Conservation (phyloP, 2,797 vertebrate species). For the Argentina silus region DNA sequence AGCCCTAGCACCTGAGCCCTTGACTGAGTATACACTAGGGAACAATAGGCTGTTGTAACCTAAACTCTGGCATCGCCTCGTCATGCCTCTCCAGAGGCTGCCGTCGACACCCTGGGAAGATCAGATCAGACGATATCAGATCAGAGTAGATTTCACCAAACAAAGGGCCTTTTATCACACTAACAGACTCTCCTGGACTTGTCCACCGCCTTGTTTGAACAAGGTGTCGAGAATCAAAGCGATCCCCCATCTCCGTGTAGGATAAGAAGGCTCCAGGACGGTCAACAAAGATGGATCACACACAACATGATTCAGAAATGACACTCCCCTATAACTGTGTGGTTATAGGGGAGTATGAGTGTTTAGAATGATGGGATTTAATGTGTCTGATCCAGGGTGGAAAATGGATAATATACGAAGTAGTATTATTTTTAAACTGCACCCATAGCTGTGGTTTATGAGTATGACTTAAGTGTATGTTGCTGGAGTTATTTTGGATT, state of each 20-base stretch:
- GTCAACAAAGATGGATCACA: conserved; percentile 42
- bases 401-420: background rate
- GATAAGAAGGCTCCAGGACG: conserved; percentile 41
- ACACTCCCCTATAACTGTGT: background rate
- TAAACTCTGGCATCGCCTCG: conserved; percentile 37
- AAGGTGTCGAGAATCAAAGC: conserved; percentile 44
- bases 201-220: conserved; percentile 63
- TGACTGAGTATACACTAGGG: conserved; percentile 25
- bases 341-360: background rate
- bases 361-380: background rate
- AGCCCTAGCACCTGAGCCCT: conserved; percentile 41
- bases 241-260: conserved; percentile 56
- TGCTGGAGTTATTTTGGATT: conserved; percentile 57
- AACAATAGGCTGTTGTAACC: conserved; percentile 65
- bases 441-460: conserved; percentile 68
- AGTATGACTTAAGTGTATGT: conserved; percentile 56
- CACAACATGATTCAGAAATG: conserved; percentile 27
- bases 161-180: conserved; percentile 61
- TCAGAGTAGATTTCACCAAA: conserved; percentile 52
- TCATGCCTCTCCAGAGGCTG: conserved; percentile 35
- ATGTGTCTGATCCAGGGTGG: background rate
- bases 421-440: conserved; percentile 9
- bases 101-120: conserved; percentile 46
- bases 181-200: conserved; percentile 48
- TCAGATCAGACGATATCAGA: conserved; percentile 60